Base-by-base conservation (phyloP, 2,797 vertebrate genomes). In the Trachops cirrhosus region DNA sequence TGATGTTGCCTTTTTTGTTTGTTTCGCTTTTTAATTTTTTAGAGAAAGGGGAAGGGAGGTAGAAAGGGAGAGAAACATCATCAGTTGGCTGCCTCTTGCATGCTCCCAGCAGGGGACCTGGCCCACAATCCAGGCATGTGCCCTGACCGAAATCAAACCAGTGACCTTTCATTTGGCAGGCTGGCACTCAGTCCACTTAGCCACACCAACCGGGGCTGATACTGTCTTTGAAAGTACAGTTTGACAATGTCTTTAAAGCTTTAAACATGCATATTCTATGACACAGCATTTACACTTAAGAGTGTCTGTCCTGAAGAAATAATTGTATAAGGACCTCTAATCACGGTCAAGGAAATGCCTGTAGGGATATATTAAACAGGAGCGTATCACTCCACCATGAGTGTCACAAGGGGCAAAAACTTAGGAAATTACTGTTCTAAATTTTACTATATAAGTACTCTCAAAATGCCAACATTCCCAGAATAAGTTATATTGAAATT, bases 401-500 rank as follows among this genome's bases (percentile, higher is more conserved):
- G 32, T 74, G 10, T 93, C 80, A 89, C 32, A 91, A 9, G 77
- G 34, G 74, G 32, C 26, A 46, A 83, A 67, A 82, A 94, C n/a
- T 86, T 93, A 18, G n/a, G 50, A 80, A 86, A 54, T 50, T 34
- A 71, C 48, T 67, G 11, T 92, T 95, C 50, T 67, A 34, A 95
- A 84, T 87, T 80, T 88, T 89, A 64, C 50, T 92, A 14, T 95
- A 19, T 46, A 86, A 68, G 19, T 46, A 52, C 37, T 94, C 39
- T 92, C 6, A 93, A 89, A 95, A 93, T 87, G 50, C 21, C 39
- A 88, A 34, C 39, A 84, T 86, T 97, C 52, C 44, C 50, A 68
- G 34, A 89, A 74, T 86, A 85, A 85, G 52, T 91, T 91, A 57
- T 24, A 71, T 95, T 93, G 41, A 94, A 92, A 89, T 77, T 50